Base-by-base conservation (phyloP, 2,797 vertebrate genomes). In the Harpagifer antarcticus region DNA sequence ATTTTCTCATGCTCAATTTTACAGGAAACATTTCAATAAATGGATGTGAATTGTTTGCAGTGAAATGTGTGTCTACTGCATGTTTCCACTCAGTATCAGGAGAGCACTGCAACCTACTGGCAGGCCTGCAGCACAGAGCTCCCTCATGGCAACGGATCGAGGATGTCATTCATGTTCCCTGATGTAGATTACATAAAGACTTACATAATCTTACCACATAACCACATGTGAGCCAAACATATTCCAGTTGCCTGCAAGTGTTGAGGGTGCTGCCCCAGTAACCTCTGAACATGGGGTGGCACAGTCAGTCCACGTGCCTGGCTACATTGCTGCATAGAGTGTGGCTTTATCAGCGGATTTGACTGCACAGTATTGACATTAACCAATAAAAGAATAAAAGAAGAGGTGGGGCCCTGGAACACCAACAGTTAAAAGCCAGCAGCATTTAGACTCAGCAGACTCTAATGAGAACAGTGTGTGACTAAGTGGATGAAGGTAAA, bases 141-240 rank as follows among this genome's bases (percentile, higher is more conserved):
- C 68, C 68, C 70, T 84, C 77, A 84, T 82, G 83, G 89, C 88
- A 86, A 68, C 37, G 20, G 84, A 89, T 87, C 56, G 68, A 61
- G 86, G 79, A 90, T 90, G 88, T 93, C 92, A 89, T 91, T 93
- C 90, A 92, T 88, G 79, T 91, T 91, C 74, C 58, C 91, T 83
- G 91, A 92, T 89, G 85, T 88, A 85, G 89, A 92, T 96, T 96
- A 94, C 88, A 93, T 95, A 95, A 96, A 94, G 89, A 82, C 90
- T 96, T 96, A 95, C 89, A 93, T 95, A 95, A 95, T 94, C 89
- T 92, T 91, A 93, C 83, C 88, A 87, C 88, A 94, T 91, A 79
- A 74, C 85, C 87, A 94, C 94, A 94, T 94, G 94, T 92, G 93
- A 94, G 90, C 75, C 84, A 71, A 84, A 84, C 84, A 72, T 89